phyloP scores from a whole-genome alignment of 2,888 invertebrate species.

The Pristionchus fissidentatus region DNA sequence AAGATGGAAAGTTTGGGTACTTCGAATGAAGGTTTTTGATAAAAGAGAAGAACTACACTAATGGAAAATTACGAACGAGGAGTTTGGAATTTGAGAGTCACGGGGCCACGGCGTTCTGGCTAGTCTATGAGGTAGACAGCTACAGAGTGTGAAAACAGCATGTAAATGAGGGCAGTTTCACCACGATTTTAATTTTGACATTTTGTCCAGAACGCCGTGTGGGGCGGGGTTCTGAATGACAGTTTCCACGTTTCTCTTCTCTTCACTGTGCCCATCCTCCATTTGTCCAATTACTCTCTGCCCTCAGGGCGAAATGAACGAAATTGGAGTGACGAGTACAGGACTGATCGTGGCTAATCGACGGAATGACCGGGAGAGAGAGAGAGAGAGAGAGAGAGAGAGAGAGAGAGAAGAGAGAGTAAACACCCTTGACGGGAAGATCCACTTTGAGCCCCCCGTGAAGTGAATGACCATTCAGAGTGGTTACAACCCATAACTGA shows the following conservation, averaged over 20 bases:
- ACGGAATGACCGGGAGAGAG: background rate
- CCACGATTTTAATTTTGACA: no score
- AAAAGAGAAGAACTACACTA: no score
- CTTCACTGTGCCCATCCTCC: no score
- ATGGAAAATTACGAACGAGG: background rate
- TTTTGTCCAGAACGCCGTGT: no score
- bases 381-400: background rate
- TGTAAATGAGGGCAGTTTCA: no score
- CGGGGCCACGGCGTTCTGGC: no score
- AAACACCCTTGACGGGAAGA: conserved; percentile 34
- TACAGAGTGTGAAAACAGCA: no score
- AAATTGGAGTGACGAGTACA: conserved; percentile 15
- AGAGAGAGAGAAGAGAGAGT: background rate
- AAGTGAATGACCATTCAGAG: conserved; percentile 38
- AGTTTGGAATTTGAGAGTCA: background rate
- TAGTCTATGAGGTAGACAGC: no score
- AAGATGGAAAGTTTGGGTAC: no score
- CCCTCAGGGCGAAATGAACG: background rate
- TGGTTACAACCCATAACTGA: conserved; percentile 24
- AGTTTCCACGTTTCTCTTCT: no score
- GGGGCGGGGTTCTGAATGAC: no score
- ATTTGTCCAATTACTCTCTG: conserved; percentile 40
- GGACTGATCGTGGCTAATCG: conserved; percentile 12
- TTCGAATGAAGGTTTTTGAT: no score
- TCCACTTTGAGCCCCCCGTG: conserved; percentile 30